Conservation (phyloP, 2,113 vertebrate species). For the Pygoscelis adeliae region DNA sequence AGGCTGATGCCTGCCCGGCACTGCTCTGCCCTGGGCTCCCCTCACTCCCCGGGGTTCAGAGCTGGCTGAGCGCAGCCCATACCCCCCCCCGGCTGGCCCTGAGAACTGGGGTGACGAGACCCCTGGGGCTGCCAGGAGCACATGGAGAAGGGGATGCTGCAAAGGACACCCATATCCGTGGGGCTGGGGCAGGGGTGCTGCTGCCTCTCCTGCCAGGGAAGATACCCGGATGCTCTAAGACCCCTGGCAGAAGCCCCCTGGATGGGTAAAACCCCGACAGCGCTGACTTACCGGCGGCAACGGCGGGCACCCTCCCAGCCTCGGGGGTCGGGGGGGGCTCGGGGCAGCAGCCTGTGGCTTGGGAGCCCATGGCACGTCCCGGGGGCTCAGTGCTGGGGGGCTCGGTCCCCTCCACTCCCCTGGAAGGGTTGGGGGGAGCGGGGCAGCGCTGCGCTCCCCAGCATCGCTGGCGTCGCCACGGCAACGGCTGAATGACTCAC, state of each 20-base stretch:
- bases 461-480: constrained; percentile 45
- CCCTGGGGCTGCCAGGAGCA: neutral
- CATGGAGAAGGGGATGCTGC: neutral
- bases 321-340: neutral
- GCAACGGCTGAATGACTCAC: constrained; percentile 37
- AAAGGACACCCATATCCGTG: accelerated
- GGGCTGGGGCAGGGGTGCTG: neutral
- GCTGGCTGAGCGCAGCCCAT: accelerated
- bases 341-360: neutral
- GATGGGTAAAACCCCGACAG: accelerated
- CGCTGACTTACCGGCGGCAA: neutral
- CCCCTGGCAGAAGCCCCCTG: neutral
- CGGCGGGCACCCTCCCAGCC: neutral
- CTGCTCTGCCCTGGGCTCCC: accelerated
- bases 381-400: neutral
- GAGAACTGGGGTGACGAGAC: accelerated
- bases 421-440: neutral
- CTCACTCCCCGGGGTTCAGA: accelerated
- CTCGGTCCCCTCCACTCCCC: neutral
- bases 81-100: accelerated
- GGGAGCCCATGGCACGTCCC: neutral
- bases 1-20: neutral
- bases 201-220: neutral
- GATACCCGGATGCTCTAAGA: accelerated
- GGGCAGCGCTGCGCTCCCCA: neutral